Base-by-base conservation (phyloP, 2,113 vertebrate species). In the Lichenostomus cassidix region DNA sequence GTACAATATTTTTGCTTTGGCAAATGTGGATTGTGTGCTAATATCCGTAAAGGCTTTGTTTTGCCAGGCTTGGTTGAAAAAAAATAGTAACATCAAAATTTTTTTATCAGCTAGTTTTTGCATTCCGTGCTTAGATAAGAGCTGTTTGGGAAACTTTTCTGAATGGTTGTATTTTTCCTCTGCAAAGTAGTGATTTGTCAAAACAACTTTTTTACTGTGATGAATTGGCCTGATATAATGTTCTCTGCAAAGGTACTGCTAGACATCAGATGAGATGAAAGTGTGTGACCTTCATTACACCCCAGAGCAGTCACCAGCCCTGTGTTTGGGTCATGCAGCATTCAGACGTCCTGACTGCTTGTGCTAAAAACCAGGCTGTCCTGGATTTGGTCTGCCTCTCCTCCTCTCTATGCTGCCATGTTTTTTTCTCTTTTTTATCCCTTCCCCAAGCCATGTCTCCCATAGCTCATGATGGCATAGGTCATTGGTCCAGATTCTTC, bases 281-380 rank as follows among this genome's bases (percentile, higher is more conserved):
- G 22, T 5, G 2, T 25, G 18, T 74, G 83, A 86, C 42, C 55
- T 44, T 49, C 21, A 59, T 74, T 53, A 47, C 7, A 27, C 6
- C 56, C 47, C 83, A 53, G 67, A 80, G 68, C n/a, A 73, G 39
- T 11, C 71, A 69, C 28, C 31, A 68, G 50, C 50, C 8, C 1
- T 10, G 24, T 65, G n/a, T 60, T 87, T 65, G 47, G 22, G 46
- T 31, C 17, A 53, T 0, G 0, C 15, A 68, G 53, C 3, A 1
- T 37, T 75, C 33, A 60, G 47, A 6, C 15, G 76, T 75, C 41
- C 58, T 35, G 39, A 9, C 28, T 59, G 27, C 29, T 52, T n/a
- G 13, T 73, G 29, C 59, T 91, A 21, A 81, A 88, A 65, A 10
- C 1, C 19, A 22, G 41, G 12, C 31, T 67, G 37, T 58, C 23